A percentile compares a stretch with the other conserved stretches of the same genome.
Evolutionary conservation across 2,888 invertebrate species (phyloP).

Genomic region (Andrena bucephala): DNA sequence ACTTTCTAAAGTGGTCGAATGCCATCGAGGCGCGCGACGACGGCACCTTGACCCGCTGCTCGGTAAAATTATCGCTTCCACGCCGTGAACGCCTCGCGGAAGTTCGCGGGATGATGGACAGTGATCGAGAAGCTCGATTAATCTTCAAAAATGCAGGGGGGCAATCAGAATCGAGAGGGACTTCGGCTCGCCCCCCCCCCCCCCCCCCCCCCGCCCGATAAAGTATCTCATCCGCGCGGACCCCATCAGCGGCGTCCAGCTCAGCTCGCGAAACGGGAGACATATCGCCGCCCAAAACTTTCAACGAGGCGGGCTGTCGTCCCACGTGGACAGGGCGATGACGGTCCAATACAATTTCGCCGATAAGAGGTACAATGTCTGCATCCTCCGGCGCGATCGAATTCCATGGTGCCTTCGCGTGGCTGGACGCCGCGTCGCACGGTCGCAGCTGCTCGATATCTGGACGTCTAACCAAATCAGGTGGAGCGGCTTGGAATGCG

Average conservation of each 20-base stretch:
- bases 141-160: too few species aligned
- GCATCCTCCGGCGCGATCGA: conserved; percentile 8
- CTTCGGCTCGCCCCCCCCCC: neutral
- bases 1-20: conserved; percentile 72
- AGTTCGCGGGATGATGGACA: conserved; percentile 34
- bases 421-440: neutral
- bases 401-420: conserved; percentile 18
- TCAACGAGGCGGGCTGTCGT: neutral
- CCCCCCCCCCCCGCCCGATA: neutral
- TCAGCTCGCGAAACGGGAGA: neutral
- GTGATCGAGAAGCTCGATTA: conserved; percentile 15
- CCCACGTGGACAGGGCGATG: neutral
- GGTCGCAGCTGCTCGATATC: conserved; percentile 62
- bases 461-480: conserved; percentile 72
- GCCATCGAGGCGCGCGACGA: conserved; percentile 55
- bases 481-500: conserved; percentile 78
- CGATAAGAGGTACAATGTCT: conserved; percentile 13
- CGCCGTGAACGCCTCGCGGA: conserved; percentile 46
- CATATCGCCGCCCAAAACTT: neutral
- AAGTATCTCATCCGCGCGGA: conserved; percentile 5
- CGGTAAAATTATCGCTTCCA: conserved; percentile 57
- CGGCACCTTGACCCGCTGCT: conserved; percentile 57
- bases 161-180: neutral
- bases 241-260: neutral
- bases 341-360: conserved; percentile 5